Base-by-base conservation (phyloP, 2,888 invertebrate genomes). In the Rhingia rostrata region DNA sequence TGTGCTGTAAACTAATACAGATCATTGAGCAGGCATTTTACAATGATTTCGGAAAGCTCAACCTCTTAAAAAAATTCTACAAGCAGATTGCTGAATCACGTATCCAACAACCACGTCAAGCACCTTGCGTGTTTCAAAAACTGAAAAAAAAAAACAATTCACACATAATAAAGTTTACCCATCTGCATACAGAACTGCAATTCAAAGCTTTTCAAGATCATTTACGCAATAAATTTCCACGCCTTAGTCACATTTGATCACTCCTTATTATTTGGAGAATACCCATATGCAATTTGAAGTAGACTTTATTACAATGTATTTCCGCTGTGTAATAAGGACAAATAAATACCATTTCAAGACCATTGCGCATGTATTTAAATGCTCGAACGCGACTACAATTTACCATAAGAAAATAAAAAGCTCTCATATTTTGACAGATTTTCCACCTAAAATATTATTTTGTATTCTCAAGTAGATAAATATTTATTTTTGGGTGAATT, bases 301-400 rank as follows among this genome's bases (percentile, higher is more conserved):
- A 63, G 53, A 54, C 45, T 67, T 54, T 54, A 45, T 54, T 43
- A 54, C 67, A 54, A 35, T 54, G 67, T 7, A 67, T 6, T 54
- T 67, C 54, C 66, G 53, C 33, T 33, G 43, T 33, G 12, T 9
- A 67, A 22, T 43, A n/a, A 54, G 6, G 33, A 30, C 14, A 14
- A 66, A 66, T 41, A 53, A 66, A 66, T 32, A 66, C 39, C 32
- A 66, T 7, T 30, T 66, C 66, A 69, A 58, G 37, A 47, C 37
- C 69, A 56, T 30, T 33, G 4, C n/a, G 35, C 3, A 12, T 43
- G 14, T 1, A 35, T 6, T 4, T 12, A 32, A 53, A 43, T 10
- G n/a, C 9, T 12, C 41, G 33, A 14, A 14, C 5, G 12, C 12
- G 10, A 30, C 14, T 51, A 51, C 6, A 51, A 7, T 51, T 35